Evolutionary conservation across 2,113 vertebrate genomes (phyloP), one percentile per base, ranked within the genome.

Genomic region (Rattus rattus): DNA sequence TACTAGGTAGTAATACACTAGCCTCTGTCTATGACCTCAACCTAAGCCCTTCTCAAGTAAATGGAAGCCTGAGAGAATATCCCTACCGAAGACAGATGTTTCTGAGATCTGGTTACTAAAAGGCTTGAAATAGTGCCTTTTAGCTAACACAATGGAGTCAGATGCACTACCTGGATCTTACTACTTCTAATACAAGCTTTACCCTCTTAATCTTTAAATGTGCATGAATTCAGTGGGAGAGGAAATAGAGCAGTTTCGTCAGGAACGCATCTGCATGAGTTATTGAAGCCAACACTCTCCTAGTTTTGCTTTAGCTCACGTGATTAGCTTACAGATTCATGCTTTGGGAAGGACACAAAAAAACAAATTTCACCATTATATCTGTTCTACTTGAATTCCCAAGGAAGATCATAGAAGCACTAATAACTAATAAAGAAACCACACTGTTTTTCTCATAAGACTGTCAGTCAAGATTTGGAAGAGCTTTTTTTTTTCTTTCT

Each of bases 221-320:
- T 61, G 80, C 12, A 65, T 88, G 75, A 90, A 95, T 92, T 92
- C 94, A 73, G 70, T 94, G 95, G 75, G 77, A 92, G 85, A 83
- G 39, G 90, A 97, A 96, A 96, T 84, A 77, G 94, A 91, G 49
- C 49, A 95, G 22, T 97, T 96, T 97, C 95, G 94, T 91, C 96
- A 92, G 67, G 84, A 85, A 81, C 83, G 43, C 81, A 96, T 97
- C 91, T 97, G 91, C 95, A 97, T 92, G 67, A 92, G 54, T 77
- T 95, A 96, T 96, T 87, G 94, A 97, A 96, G 95, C 72, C 91
- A 98, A 96, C 90, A 73, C 77, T 97, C 95, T 97, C 96, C 65
- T n/a, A 88, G 87, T 91, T 96, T 70, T 92, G 69, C 16, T 73
- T 96, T 95, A 97, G 91, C 92, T 87, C 89, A 92, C 76, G 67